Conservation (phyloP, 1,140 invertebrate species). For the Lepidurus arcticus region DNA sequence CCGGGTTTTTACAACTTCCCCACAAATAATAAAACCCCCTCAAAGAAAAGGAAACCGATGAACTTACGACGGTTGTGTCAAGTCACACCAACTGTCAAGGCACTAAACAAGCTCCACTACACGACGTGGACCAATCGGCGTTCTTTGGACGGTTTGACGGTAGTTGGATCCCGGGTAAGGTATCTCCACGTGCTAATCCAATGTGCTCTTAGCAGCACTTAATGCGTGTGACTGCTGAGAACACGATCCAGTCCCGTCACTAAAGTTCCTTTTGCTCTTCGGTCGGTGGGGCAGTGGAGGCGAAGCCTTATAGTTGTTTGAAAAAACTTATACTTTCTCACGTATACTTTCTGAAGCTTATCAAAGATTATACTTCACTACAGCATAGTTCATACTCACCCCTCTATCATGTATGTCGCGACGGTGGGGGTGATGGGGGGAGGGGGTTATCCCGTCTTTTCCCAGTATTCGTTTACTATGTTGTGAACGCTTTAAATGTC, state of each 20-base stretch:
- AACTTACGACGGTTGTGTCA: background rate
- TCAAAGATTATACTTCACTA: background rate
- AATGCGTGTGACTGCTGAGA: background rate
- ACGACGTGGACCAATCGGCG: background rate
- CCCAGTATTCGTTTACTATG: background rate
- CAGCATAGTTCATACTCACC: background rate
- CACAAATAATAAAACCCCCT: too few relatives aligned
- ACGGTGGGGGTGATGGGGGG: background rate
- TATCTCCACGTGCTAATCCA: constrained; percentile 6
- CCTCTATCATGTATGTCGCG: background rate
- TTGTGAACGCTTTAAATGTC: background rate
- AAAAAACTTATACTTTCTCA: background rate
- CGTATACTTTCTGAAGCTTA: background rate
- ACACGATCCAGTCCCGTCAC: background rate
- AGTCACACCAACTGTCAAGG: background rate
- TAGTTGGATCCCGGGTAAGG: background rate
- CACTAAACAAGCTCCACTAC: too few relatives aligned
- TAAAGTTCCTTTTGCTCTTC: background rate
- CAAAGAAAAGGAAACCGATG: too few relatives aligned
- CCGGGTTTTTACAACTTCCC: too few relatives aligned
- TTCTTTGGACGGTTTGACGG: background rate
- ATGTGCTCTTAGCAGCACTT: background rate
- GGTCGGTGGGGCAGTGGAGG: background rate
- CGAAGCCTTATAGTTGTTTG: background rate
- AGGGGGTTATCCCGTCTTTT: background rate